A percentile compares a stretch with the other conserved stretches of the same genome.
Conservation (phyloP, 2,888 invertebrate genomes). For the Lasioglossum villosulum region DNA sequence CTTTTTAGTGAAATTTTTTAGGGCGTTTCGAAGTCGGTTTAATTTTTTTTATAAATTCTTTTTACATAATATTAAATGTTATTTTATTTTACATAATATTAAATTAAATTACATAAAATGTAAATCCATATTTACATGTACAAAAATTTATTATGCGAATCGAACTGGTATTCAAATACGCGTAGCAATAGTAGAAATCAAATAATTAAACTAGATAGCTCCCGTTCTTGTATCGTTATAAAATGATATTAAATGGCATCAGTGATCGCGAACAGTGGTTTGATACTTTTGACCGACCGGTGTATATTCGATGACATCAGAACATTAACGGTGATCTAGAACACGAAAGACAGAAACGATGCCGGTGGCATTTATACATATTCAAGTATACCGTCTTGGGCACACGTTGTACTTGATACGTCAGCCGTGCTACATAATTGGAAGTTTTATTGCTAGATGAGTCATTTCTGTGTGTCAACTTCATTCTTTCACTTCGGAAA, state of each 20-base stretch:
- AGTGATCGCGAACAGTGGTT: neutral
- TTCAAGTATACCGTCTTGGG: constrained; percentile 39
- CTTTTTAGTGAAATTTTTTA: no score
- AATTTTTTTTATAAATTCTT: no score
- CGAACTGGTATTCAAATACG: no score
- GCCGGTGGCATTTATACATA: constrained; percentile 56
- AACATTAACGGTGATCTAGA: constrained; percentile 56
- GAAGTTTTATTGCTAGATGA: constrained; percentile 11
- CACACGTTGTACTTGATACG: constrained; percentile 19
- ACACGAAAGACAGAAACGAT: constrained; percentile 35
- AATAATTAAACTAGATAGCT: no score
- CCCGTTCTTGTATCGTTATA: neutral
- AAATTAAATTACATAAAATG: no score
- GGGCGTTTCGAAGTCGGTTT: no score
- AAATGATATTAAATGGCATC: neutral
- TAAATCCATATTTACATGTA: no score
- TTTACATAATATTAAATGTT: no score
- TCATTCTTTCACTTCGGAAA: neutral
- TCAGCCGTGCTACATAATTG: constrained; percentile 26
- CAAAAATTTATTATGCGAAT: no score
- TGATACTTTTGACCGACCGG: neutral
- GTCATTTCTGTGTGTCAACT: neutral
- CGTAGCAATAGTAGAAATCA: no score
- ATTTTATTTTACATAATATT: no score
- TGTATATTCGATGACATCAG: constrained; percentile 22